A percentile compares a stretch with the other conserved stretches of the same genome.
Evolutionary conservation across 2,113 vertebrate genomes (phyloP).

Genomic region (Vulpes ferrilata): DNA sequence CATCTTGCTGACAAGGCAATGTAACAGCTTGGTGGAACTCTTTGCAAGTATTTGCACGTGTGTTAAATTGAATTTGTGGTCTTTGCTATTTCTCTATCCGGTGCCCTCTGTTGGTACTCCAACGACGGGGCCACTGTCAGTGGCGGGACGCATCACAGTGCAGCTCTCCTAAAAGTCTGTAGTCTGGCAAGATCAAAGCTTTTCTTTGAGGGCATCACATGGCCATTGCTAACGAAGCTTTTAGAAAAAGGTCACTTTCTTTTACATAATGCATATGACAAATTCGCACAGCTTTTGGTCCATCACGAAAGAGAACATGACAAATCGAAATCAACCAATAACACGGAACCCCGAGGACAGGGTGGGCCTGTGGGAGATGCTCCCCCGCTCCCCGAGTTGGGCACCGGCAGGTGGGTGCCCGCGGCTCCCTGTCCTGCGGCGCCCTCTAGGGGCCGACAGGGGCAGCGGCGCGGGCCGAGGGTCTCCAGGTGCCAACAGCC

Average conservation of each 20-base stretch:
- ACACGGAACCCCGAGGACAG: no score
- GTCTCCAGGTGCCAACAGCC: rapidly evolving
- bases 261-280: background rate
- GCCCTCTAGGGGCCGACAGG: constrained; percentile 23
- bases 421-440: background rate
- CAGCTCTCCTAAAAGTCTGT: rapidly evolving
- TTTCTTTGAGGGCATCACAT: background rate
- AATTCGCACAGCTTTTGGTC: background rate
- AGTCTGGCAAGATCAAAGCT: background rate
- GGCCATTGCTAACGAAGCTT: background rate
- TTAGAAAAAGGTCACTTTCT: background rate
- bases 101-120: rapidly evolving
- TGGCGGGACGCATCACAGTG: background rate
- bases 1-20: background rate
- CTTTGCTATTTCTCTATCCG: rapidly evolving
- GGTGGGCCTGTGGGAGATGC: no score
- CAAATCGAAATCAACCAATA: background rate
- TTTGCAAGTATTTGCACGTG: rapidly evolving
- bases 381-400: no score
- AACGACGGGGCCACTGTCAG: rapidly evolving
- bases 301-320: background rate
- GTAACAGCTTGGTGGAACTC: background rate
- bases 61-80: rapidly evolving
- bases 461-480: background rate
- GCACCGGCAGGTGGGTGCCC: no score